Evolutionary conservation across 2,797 vertebrate genomes (phyloP).

Genomic region (Tachyglossus aculeatus): DNA sequence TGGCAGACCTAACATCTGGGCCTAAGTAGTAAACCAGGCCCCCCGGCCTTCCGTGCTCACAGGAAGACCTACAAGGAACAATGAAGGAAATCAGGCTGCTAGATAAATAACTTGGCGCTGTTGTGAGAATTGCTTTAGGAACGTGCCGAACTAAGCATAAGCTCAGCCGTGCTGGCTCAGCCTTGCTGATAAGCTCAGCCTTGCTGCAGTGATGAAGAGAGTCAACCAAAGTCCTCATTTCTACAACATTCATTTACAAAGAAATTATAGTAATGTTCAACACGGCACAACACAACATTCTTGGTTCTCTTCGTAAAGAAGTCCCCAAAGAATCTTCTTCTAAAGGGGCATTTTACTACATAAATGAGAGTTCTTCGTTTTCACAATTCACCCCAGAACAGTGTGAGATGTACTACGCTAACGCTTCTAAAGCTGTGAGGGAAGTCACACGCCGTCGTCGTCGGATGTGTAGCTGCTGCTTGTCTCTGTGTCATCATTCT

Average conservation of each 20-base stretch:
- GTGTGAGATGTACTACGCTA: slow-evolving; percentile 55
- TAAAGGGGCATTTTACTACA: slow-evolving; percentile 59
- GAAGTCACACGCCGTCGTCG: slow-evolving; percentile 76
- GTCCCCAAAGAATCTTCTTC: slow-evolving; percentile 53
- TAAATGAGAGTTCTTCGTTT: slow-evolving; percentile 60
- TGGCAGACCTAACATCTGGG: too few relatives aligned
- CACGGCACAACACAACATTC: slow-evolving; percentile 64
- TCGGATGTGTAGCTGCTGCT: slow-evolving; percentile 84
- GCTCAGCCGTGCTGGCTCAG: too few relatives aligned
- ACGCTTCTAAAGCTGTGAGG: slow-evolving; percentile 47
- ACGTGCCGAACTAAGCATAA: too few relatives aligned
- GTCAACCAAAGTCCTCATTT: slow-evolving; percentile 70
- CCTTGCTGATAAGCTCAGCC: too few relatives aligned
- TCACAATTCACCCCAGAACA: slow-evolving; percentile 66
- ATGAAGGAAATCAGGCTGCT: too few relatives aligned
- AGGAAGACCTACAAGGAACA: too few relatives aligned
- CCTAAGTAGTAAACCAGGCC: too few relatives aligned
- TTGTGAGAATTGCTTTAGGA: too few relatives aligned
- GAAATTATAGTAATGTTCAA: slow-evolving; percentile 67
- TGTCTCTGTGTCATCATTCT: slow-evolving; percentile 79
- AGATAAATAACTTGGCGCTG: too few relatives aligned
- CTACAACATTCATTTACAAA: slow-evolving; percentile 73
- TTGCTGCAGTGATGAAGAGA: slow-evolving; percentile 71
- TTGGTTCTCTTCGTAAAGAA: slow-evolving; percentile 62
- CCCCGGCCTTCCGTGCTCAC: too few relatives aligned